Conservation (phyloP, 2,113 vertebrate genomes). For the Tapirus terrestris region DNA sequence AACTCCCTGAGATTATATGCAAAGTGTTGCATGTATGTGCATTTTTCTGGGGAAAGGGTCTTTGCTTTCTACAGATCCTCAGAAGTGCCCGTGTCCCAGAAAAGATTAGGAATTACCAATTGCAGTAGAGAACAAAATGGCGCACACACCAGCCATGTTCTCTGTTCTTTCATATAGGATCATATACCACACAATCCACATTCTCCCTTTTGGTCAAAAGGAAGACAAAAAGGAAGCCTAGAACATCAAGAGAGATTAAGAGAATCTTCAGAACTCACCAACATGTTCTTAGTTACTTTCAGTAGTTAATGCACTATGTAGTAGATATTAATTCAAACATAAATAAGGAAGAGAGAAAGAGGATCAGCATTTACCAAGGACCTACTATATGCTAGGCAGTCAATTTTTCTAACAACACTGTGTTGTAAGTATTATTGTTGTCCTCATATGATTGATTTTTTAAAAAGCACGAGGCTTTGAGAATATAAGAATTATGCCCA, state of each 20-base stretch:
- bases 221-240: not conserved
- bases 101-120: not conserved
- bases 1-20: not conserved
- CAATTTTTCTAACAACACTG: not conserved
- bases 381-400: not conserved
- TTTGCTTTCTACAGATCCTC: not conserved
- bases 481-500: not conserved
- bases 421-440: not conserved
- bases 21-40: not conserved
- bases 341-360: not conserved
- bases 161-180: not conserved
- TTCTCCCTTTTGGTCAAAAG: not conserved
- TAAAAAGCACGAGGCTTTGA: not conserved
- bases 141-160: not conserved
- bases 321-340: not conserved
- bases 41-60: not conserved
- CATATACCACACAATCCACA: not conserved
- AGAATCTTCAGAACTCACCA: not conserved
- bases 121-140: not conserved
- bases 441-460: not conserved
- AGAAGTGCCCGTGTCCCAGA: not conserved
- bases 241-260: not conserved
- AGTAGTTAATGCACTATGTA: not conserved
- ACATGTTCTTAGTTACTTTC: not conserved
- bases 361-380: not conserved